A percentile compares a stretch with the other conserved stretches of the same genome.
Conservation (phyloP, 2,888 invertebrate species). For the Penaeus monodon region DNA sequence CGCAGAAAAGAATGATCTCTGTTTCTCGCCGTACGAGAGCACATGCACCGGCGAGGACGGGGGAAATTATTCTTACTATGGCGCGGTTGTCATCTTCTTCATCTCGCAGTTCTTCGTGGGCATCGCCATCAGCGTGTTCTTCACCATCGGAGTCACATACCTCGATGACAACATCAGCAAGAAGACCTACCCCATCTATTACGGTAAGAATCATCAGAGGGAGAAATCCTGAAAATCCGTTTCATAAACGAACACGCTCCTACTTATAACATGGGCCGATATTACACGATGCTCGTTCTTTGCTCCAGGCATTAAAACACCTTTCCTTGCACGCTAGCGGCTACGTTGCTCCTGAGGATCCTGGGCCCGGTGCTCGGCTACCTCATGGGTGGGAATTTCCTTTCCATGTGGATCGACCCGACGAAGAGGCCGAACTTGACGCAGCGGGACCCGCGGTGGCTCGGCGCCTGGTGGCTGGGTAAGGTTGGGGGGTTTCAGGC, state of each 20-base stretch:
- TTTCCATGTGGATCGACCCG: slow-evolving; percentile 68
- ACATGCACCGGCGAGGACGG: neutral
- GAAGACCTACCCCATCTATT: slow-evolving; percentile 75
- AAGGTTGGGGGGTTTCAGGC: slow-evolving; percentile 25
- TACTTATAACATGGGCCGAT: neutral
- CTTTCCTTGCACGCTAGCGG: slow-evolving; percentile 61
- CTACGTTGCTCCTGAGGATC: slow-evolving; percentile 67
- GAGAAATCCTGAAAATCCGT: neutral
- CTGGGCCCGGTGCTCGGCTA: slow-evolving; percentile 69
- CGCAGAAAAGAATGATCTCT: neutral
- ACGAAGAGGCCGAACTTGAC: slow-evolving; percentile 68
- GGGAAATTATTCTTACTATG: slow-evolving; percentile 14
- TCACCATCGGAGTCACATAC: slow-evolving; percentile 78
- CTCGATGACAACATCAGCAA: slow-evolving; percentile 80
- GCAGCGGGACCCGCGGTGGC: slow-evolving; percentile 71
- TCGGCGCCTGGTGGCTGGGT: slow-evolving; percentile 75
- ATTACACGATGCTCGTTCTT: neutral
- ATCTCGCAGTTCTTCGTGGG: slow-evolving; percentile 79
- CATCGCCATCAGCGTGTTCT: slow-evolving; percentile 78
- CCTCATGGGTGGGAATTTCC: slow-evolving; percentile 68
- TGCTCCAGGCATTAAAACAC: neutral
- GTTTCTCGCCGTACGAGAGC: slow-evolving; percentile 12
- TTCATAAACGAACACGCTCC: neutral
- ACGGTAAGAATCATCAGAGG: slow-evolving; percentile 42
- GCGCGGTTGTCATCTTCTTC: slow-evolving; percentile 74